Base-by-base conservation (phyloP, 2,113 vertebrate genomes). In the Chionomys nivalis region DNA sequence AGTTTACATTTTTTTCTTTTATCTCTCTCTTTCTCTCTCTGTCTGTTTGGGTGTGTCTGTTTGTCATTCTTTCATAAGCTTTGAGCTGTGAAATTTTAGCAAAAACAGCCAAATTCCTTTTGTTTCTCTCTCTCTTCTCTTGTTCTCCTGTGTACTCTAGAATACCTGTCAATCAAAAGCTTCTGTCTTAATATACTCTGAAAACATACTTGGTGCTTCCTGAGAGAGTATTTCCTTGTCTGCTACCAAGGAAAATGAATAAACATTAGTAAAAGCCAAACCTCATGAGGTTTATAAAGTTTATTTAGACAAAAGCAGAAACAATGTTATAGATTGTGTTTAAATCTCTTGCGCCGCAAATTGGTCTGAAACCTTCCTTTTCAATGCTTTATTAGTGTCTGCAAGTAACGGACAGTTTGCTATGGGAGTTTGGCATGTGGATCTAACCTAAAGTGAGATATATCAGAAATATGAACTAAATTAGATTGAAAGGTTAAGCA, bases 221-320 rank as follows among this genome's bases (percentile, higher is more conserved):
- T 78, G 47, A 95, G 63, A 52, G 94, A 39, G 28, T 31, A 39
- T 58, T 83, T 82, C 39, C 17, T 44, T 91, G 28, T 68, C 90
- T 93, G 44, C 79, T 77, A 87, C 81, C 21, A 76, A 83, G 31
- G 52, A 66, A 96, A 93, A 96, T 6, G 21, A 94, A 78, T 70
- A 97, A 82, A 95, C 66, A 72, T 96, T 87, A 93, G 77, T 89
- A 91, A 96, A 96, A 96, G 5, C 36, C 70, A 90, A 91, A 81
- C 28, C 49, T 92, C 87, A 33, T 90, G 55, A 96, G 31, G n/a
- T 92, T 96, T 86, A 75, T 49, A 92, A 28, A 42, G 47, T 76
- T 97, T 65, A 44, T 95, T 91, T 90, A 87, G 81, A 95, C 90
- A 91, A 95, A 77, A 82, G 75, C 14, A 85, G 89, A 76, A 90